Evolutionary conservation across 1,140 invertebrate species (phyloP).

Genomic region (Acromyrmex charruanus): DNA sequence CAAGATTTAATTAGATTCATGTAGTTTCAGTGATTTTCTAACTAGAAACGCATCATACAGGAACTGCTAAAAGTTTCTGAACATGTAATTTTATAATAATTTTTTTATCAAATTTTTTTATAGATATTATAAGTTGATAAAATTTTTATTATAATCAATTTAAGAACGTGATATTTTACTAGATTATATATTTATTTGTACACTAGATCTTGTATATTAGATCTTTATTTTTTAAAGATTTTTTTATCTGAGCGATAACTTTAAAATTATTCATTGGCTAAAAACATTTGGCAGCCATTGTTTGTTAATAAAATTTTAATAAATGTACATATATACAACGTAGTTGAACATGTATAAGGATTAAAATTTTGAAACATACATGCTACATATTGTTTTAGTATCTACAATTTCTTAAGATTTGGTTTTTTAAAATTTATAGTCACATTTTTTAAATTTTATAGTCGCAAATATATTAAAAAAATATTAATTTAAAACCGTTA

Average conservation of each 20-base stretch:
- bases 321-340: neutral
- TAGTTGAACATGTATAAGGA: neutral
- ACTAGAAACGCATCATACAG: neutral
- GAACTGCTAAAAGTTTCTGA: too few species aligned
- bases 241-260: too few species aligned
- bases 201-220: too few species aligned
- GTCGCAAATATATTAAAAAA: neutral
- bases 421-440: neutral
- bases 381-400: neutral
- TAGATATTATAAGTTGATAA: too few species aligned
- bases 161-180: too few species aligned
- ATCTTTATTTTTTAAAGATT: too few species aligned
- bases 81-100: too few species aligned
- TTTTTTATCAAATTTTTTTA: too few species aligned
- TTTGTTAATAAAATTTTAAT: neutral
- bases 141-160: too few species aligned
- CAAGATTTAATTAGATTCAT: neutral
- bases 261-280: too few species aligned
- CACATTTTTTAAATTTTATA: neutral
- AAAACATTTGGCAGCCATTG: neutral
- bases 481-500: neutral
- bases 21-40: neutral
- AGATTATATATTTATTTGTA: too few species aligned
- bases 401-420: neutral
- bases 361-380: neutral